Base-by-base conservation (phyloP, 2,888 invertebrate species). In the Junonia oenone region DNA sequence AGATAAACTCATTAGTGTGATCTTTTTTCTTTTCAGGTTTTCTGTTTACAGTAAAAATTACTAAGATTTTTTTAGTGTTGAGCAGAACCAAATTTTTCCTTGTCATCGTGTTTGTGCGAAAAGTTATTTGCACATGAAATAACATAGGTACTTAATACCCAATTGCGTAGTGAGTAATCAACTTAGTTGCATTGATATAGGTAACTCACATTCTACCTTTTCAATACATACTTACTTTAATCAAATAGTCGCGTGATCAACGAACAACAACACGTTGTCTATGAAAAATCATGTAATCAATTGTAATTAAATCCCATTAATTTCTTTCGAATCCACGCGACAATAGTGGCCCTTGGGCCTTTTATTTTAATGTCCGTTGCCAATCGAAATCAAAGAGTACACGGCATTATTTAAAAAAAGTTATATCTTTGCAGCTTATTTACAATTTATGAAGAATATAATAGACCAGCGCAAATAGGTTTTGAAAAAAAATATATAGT, bases 191-290 rank as follows among this genome's bases (percentile, higher is more conserved):
- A 14, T 35, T n/a, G 31, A 31, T 11, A 31, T n/a, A n/a, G n/a
- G n/a, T n/a, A n/a, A 31, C 31, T 15, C n/a, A n/a, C n/a, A n/a
- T 15, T 1, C 14, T 6, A 37, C 13, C 4, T n/a, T 40, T 17
- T 4, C 0, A 19, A 3, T 19, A 5, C 19, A 11, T 19, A 11
- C 11, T 40, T 19, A 6, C 22, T 13, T 22, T 43, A 22, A 43
- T 17, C n/a, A 22, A 35, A 46, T 9, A 37, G 40, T 51, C 40
- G 51, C 56, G 56, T 51, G 51, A 51, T 43, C 35, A 26, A 51
- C 14, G 15, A 51, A 43, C 51, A 35, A 14, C 40, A 51, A 56
- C n/a, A n/a, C n/a, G n/a, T 56, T 51, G 56, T 40, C 40, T 56
- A 51, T 38, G 26, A 47, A 33, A 56, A 51, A 51, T 46, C 43